phyloP scores from a whole-genome alignment of 2,113 vertebrate species.

The Erythrocercus mccallii region DNA sequence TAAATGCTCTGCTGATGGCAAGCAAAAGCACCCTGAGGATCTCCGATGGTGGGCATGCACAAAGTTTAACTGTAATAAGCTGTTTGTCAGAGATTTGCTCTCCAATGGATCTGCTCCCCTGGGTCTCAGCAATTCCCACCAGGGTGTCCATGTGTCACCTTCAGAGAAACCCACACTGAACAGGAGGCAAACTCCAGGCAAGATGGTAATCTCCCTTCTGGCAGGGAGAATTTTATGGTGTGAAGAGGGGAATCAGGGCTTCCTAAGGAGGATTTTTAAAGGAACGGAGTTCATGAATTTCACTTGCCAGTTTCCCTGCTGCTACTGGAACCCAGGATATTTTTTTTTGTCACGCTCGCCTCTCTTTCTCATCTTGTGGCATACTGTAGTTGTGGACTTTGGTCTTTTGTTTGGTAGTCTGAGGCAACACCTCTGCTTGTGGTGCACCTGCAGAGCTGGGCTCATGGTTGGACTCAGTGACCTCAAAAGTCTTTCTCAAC shows the following conservation, averaged over 20 bases:
- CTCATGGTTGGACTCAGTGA: neutral
- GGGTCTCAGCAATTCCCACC: neutral
- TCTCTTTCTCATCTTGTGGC: neutral
- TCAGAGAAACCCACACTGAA: neutral
- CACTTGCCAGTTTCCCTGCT: neutral
- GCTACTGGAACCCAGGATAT: neutral
- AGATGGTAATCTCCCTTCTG: neutral
- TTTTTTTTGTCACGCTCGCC: neutral
- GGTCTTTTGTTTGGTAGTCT: neutral
- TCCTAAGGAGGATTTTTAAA: neutral
- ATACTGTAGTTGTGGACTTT: accelerated
- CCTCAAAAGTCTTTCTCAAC: neutral
- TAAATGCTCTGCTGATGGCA: slow-evolving; percentile 26
- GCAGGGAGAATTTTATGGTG: neutral
- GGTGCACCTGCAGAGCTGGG: neutral
- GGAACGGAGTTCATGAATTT: neutral
- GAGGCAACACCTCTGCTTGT: accelerated
- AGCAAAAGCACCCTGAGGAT: slow-evolving; percentile 25
- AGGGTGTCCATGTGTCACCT: neutral
- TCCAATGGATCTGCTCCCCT: neutral
- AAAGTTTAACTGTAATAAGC: neutral
- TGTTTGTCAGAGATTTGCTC: neutral
- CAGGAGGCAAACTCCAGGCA: neutral
- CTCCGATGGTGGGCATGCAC: neutral
- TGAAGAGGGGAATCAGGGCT: neutral